Evolutionary conservation across 2,888 invertebrate species (phyloP).

Genomic region (Dusona sp.): DNA sequence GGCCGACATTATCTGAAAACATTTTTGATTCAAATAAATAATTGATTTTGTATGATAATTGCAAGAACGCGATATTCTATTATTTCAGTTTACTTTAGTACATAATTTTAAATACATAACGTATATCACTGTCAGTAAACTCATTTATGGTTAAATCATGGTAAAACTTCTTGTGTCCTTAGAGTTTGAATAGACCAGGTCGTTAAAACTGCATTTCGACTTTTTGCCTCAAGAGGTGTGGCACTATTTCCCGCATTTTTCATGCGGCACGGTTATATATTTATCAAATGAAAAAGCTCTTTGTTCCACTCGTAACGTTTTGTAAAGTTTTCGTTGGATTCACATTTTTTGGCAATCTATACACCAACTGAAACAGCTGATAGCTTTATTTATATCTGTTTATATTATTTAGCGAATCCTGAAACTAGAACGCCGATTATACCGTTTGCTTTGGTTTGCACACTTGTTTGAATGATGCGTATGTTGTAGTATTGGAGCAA

Average conservation of each 20-base stretch:
- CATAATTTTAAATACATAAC: not conserved
- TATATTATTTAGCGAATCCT: not conserved
- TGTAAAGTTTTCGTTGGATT: slow-evolving; percentile 45
- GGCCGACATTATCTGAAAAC: not conserved
- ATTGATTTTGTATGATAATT: not conserved
- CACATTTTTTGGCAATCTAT: slow-evolving; percentile 26
- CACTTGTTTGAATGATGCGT: not conserved
- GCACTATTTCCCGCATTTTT: slow-evolving; percentile 45
- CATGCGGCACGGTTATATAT: slow-evolving; percentile 32
- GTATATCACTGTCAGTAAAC: not conserved
- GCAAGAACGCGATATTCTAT: not conserved
- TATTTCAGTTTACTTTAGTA: too few species aligned
- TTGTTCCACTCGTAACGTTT: slow-evolving; percentile 44
- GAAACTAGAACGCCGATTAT: not conserved
- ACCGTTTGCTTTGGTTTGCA: not conserved
- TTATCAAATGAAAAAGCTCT: slow-evolving; percentile 49
- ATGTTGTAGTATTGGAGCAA: not conserved
- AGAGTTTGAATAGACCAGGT: not conserved
- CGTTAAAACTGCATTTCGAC: slow-evolving; percentile 62
- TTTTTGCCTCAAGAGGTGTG: slow-evolving; percentile 44
- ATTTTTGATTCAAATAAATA: not conserved
- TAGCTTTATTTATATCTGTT: not conserved
- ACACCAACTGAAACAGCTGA: slow-evolving; percentile 24
- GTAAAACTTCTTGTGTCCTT: not conserved
- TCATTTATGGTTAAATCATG: slow-evolving; percentile 7